Percentiles rank a stretch among this genome's conserved stretches.
phyloP scores from a whole-genome alignment of 1,140 invertebrate genomes.

The Drosophila sturtevanti region DNA sequence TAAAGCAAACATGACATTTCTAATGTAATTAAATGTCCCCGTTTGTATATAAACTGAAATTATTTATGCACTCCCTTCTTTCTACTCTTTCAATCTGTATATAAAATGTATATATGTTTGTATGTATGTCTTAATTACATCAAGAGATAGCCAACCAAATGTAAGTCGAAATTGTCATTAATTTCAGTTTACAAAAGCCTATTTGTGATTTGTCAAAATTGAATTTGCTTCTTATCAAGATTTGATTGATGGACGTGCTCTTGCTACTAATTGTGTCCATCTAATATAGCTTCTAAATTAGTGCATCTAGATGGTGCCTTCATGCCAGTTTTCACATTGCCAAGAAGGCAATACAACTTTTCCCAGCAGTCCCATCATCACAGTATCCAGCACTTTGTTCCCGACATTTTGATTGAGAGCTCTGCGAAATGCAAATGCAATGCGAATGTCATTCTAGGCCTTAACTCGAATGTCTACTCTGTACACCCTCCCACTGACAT shows the following conservation, averaged over 20 bases:
- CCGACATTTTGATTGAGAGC: slow-evolving; percentile 66
- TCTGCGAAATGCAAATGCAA: slow-evolving; percentile 70
- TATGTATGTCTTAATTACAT: slow-evolving; percentile 60
- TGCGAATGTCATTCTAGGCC: slow-evolving; percentile 40
- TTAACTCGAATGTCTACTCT: slow-evolving; percentile 1
- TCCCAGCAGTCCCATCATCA: slow-evolving; percentile 37
- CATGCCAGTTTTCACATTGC: slow-evolving; percentile 13
- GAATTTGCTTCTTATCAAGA: slow-evolving; percentile 72
- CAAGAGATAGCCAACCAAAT: background rate
- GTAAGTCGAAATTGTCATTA: slow-evolving; percentile 51
- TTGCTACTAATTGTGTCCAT: slow-evolving; percentile 37
- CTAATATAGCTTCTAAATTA: slow-evolving; percentile 6
- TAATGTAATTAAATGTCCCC: slow-evolving; percentile 61
- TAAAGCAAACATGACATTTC: slow-evolving; percentile 47
- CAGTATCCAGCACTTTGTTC: slow-evolving; percentile 54
- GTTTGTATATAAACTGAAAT: slow-evolving; percentile 43
- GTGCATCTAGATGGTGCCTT: background rate
- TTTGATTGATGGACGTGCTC: slow-evolving; percentile 67
- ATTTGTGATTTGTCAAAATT: slow-evolving; percentile 80
- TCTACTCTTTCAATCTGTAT: background rate
- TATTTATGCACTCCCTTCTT: background rate
- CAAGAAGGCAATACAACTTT: slow-evolving; percentile 53
- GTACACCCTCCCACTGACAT: slow-evolving; percentile 11
- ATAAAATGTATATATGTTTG: slow-evolving; percentile 7
- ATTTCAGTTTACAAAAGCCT: slow-evolving; percentile 74